phyloP scores from a whole-genome alignment of 2,797 vertebrate species.

The Brotula barbata region DNA sequence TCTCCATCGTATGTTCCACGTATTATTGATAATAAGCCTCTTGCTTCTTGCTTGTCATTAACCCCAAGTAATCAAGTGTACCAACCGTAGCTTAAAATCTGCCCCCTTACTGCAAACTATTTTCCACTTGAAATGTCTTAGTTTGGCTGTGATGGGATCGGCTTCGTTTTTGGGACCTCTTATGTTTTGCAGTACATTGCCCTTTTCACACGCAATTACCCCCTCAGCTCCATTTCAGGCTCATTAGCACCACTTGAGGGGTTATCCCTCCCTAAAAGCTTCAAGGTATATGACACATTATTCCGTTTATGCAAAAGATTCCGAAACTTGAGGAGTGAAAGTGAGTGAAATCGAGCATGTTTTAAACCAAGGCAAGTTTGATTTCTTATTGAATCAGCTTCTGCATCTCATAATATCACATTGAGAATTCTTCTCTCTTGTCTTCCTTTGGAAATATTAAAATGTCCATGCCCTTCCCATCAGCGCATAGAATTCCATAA shows the following conservation, averaged over 20 bases:
- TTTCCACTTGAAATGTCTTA: slow-evolving; percentile 72
- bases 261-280: slow-evolving; percentile 56
- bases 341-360: slow-evolving; percentile 3
- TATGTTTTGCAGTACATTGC: slow-evolving; percentile 65
- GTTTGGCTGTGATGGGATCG: slow-evolving; percentile 69
- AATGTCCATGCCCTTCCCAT: slow-evolving; percentile 24
- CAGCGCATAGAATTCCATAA: background rate
- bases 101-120: slow-evolving; percentile 58
- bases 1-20: slow-evolving; percentile 43
- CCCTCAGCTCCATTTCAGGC: slow-evolving; percentile 73
- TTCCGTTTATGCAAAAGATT: slow-evolving; percentile 20
- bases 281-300: slow-evolving; percentile 46
- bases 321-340: slow-evolving; percentile 23
- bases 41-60: slow-evolving; percentile 67
- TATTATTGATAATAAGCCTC: slow-evolving; percentile 32
- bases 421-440: background rate
- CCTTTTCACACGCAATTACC: slow-evolving; percentile 76
- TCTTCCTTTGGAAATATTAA: slow-evolving; percentile 7
- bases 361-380: slow-evolving; percentile 7
- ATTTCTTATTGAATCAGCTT: background rate
- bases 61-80: slow-evolving; percentile 69
- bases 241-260: slow-evolving; percentile 70
- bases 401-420: background rate
- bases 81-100: slow-evolving; percentile 52
- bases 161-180: slow-evolving; percentile 72